Percentiles rank a stretch among this genome's conserved stretches.
phyloP scores from a whole-genome alignment of 2,113 vertebrate species.

The Microcebus ravelobensis region DNA sequence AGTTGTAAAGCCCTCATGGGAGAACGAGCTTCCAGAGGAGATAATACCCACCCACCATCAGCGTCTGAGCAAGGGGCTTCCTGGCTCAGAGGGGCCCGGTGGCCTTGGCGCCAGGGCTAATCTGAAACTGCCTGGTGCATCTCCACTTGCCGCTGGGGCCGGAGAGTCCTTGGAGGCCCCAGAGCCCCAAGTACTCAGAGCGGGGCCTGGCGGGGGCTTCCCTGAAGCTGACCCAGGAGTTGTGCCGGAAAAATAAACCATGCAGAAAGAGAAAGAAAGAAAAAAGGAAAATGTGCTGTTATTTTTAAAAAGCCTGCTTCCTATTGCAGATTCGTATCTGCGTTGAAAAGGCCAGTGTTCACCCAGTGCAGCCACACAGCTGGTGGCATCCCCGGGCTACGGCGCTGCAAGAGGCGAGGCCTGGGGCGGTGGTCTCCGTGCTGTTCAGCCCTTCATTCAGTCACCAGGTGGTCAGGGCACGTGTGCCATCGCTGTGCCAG shows the following conservation, averaged over 20 bases:
- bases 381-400: rapidly evolving
- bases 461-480: background rate
- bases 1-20: background rate
- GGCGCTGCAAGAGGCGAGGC: background rate
- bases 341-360: background rate
- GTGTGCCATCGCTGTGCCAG: too few species aligned
- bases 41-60: background rate
- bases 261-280: conserved; percentile 42
- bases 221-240: conserved; percentile 21
- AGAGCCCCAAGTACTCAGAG: background rate
- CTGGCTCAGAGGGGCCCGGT: background rate
- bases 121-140: background rate
- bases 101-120: background rate
- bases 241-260: background rate
- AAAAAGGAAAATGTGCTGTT: conserved; percentile 60
- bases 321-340: conserved; percentile 61
- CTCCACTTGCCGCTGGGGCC: background rate
- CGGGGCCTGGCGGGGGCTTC: background rate
- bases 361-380: rapidly evolving
- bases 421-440: rapidly evolving
- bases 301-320: conserved; percentile 65
- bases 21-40: background rate
- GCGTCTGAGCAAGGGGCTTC: background rate
- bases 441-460: background rate
- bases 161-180: background rate